A percentile compares a stretch with the other conserved stretches of the same genome.
Conservation (phyloP, 2,888 invertebrate species). For the Teleogryllus oceanicus region DNA sequence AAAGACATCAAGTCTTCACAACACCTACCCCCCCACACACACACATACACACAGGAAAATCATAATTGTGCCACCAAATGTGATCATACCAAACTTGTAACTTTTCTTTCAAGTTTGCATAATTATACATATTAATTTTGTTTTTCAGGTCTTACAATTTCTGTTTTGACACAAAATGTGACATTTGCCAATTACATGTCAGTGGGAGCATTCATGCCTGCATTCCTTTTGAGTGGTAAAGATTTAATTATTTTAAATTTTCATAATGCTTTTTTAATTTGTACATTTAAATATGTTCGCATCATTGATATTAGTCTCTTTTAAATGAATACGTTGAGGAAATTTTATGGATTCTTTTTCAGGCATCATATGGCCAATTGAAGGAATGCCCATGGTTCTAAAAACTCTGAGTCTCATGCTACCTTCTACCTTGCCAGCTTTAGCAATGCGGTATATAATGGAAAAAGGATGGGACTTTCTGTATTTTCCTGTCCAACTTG, state of each 20-base stretch:
- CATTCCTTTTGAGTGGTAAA: constrained; percentile 81
- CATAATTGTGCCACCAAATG: too few relatives aligned
- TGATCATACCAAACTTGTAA: too few relatives aligned
- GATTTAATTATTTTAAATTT: constrained; percentile 34
- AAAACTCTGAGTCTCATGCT: constrained; percentile 61
- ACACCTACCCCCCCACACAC: too few relatives aligned
- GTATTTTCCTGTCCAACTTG: constrained; percentile 67
- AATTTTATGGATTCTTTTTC: constrained; percentile 36
- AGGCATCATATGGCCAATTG: constrained; percentile 68
- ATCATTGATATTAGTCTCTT: constrained; percentile 23
- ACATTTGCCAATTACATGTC: constrained; percentile 79
- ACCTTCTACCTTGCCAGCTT: constrained; percentile 77
- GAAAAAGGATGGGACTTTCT: constrained; percentile 69
- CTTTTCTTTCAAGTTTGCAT: not conserved
- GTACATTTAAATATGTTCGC: not conserved
- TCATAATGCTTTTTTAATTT: not conserved
- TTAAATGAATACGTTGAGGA: constrained; percentile 20
- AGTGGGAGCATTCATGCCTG: constrained; percentile 86
- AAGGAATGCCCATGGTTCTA: constrained; percentile 60
- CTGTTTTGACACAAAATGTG: constrained; percentile 73
- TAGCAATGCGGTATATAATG: constrained; percentile 70
- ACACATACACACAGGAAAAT: too few relatives aligned
- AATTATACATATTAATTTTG: not conserved
- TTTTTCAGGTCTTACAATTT: constrained; percentile 69
- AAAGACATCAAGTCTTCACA: too few relatives aligned